Base-by-base conservation (phyloP, 1,140 invertebrate genomes). In the Apocrypta bakeri region DNA sequence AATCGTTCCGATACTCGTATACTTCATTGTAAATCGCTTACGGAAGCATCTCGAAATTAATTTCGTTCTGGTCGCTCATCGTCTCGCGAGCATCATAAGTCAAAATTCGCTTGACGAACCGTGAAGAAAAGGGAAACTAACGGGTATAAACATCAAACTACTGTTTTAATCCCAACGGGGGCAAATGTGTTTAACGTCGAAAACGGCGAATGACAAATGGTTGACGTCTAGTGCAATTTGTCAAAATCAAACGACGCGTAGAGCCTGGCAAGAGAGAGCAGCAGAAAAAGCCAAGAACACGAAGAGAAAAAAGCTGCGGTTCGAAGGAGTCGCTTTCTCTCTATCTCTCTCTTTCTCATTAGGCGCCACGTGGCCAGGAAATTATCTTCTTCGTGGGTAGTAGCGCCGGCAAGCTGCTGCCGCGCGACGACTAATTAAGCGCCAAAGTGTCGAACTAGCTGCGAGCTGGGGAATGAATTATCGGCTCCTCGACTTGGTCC, bases 361-460 rank as follows among this genome's bases (percentile, higher is more conserved):
- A 88, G 87, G 85, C 88, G 88, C 87, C 89, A 89, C 89, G 89
- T 89, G 89, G 88, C 89, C 84, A 77, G 79, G 85, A 88, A 90
- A 90, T 90, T 90, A 90, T 89, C 88, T 86, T 85, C 76, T 42
- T 37, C 75, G 40, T 71, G 77, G 64, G 77, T 31, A 27, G 63
- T 85, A 81, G 83, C 81, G 86, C 83, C 83, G 80, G 82, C 84
- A 77, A 83, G 84, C 86, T 84, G 85, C 86, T 85, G 86, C 88
- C 88, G 88, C 42, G 66, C 85, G 86, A 87, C 85, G 86, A 86
- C 89, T 90, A 89, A 90, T 90, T 89, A 88, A 86, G 87, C 87
- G 87, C 25, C 85, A 86, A 88, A 87, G 87, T 87, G 87, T 89
- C 88, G 87, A 89, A 88, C 87, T 88, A 86, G 72, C 85, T 84